Evolutionary conservation across 2,888 invertebrate species (phyloP), one percentile per base, ranked within the genome.

Genomic region (Cetonia aurata): DNA sequence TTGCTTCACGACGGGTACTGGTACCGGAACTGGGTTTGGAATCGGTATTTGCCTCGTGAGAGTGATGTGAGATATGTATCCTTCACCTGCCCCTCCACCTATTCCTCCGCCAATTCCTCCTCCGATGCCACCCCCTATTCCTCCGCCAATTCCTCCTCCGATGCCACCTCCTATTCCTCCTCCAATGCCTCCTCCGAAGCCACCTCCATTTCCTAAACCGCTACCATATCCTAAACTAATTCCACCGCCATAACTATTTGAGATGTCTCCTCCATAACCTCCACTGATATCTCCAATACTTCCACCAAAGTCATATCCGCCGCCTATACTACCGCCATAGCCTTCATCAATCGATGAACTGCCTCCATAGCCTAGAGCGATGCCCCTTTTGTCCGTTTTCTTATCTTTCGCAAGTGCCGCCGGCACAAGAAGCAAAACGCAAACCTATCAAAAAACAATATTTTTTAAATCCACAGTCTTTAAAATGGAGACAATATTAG

Each of bases 81-180:
- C 87, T 25, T 25, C 25, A 52, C 86, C 83, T 41, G 69, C 71
- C 37, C 17, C 41, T 37, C 56, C 62, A 9, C 48, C 62, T 33
- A 48, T 48, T 6, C 48, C 48, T 9, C 62, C 62, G 31, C 62
- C 62, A 33, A 48, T 10, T 31, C 46, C 60, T 6, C 60, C 57
- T 17, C 57, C 57, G 2, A 57, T 9, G 4, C 57, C 60, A 0
- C 74, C 72, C 13, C 75, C 76, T 9, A 50, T 53, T 12, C 71
- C 71, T 8, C 68, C 66, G 46, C 68, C 71, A 42, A 70, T 66
- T n/a, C 74, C 74, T 50, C 57, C 69, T 10, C 75, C 75, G 4
- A 59, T 48, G 3, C 75, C 75, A 19, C 71, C 74, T 2, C 75
- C 75, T 4, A 62, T 68, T 17, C 78, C 79, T 62, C 68, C 66